Percentiles rank a stretch among this genome's conserved stretches.
Evolutionary conservation across 1,140 invertebrate genomes (phyloP).

Genomic region (Trichomalopsis sarcophagae): DNA sequence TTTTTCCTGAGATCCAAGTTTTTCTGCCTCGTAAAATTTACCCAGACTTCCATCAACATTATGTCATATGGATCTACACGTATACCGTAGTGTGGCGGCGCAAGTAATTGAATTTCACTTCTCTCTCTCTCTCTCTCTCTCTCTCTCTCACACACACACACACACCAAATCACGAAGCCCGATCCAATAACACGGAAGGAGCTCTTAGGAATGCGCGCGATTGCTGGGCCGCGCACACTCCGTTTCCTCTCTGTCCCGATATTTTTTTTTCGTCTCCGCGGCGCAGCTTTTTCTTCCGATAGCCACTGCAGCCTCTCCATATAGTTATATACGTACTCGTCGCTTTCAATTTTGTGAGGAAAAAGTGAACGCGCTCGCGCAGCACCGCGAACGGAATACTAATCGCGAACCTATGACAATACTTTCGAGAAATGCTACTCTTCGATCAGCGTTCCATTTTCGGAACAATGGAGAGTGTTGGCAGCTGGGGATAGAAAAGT

Average conservation of each 20-base stretch:
- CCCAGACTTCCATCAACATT: not conserved
- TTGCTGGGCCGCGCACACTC: not conserved
- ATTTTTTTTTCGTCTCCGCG: not conserved
- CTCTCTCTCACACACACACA: too few species aligned
- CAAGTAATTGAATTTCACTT: constrained; percentile 39
- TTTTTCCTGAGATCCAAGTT: not conserved
- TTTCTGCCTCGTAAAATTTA: not conserved
- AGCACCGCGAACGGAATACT: constrained; percentile 5
- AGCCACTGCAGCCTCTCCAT: not conserved
- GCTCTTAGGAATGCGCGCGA: not conserved
- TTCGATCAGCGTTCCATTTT: constrained; percentile 20
- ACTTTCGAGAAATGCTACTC: constrained; percentile 39
- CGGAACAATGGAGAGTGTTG: constrained; percentile 9
- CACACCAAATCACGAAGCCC: constrained; percentile 12
- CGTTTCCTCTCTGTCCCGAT: not conserved
- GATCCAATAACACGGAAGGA: constrained; percentile 28
- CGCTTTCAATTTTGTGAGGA: constrained; percentile 46
- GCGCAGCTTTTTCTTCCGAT: not conserved
- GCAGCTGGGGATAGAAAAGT: not conserved
- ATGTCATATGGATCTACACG: not conserved
- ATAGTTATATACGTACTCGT: not conserved
- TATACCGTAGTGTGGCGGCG: not conserved
- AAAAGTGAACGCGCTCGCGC: constrained; percentile 9
- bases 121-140: constrained; percentile 3
- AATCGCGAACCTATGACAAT: constrained; percentile 10